These are phyloP conservation scores for Temnothorax longispinosus DNA, from an alignment of 1,140 invertebrate species.

Conservation along the genomic window DNA sequence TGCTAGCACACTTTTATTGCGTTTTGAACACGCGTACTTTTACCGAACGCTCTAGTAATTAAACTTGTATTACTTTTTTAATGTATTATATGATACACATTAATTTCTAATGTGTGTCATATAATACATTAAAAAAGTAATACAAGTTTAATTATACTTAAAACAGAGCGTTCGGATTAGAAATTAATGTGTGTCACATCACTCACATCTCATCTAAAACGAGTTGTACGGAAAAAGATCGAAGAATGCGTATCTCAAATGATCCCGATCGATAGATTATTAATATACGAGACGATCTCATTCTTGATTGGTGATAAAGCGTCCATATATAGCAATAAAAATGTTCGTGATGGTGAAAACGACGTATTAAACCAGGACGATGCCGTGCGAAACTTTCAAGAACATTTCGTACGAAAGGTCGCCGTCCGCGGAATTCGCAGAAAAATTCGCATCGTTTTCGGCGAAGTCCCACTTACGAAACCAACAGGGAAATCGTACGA, in stretches of 20 bases:
- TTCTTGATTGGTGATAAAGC: slow-evolving; percentile 13
- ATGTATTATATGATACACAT: too few relatives aligned
- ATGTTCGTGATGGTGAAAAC: slow-evolving; percentile 6
- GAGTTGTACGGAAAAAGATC: not conserved
- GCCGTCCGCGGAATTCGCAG: slow-evolving; percentile 7
- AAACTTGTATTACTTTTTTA: too few relatives aligned
- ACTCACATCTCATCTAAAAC: not conserved
- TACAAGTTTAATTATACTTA: too few relatives aligned
- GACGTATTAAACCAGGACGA: not conserved
- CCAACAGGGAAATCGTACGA: not conserved
- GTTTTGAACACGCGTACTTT: slow-evolving; percentile 18
- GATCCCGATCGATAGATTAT: not conserved
- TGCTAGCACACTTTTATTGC: not conserved
- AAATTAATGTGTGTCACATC: too few relatives aligned
- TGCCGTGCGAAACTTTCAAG: slow-evolving; percentile 27
- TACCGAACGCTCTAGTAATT: slow-evolving; percentile 21
- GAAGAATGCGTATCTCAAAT: not conserved
- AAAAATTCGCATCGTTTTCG: slow-evolving; percentile 7
- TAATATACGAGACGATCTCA: not conserved
- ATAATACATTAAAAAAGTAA: too few relatives aligned
- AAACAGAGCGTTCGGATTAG: too few relatives aligned
- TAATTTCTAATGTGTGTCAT: not conserved
- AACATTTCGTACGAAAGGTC: not conserved
- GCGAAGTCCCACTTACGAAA: slow-evolving; percentile 23
- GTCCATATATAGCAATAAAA: not conserved